A percentile compares a stretch with the other conserved stretches of the same genome.
Evolutionary conservation across 2,888 invertebrate species (phyloP).

Genomic region (Leptinotarsa tumamoca): DNA sequence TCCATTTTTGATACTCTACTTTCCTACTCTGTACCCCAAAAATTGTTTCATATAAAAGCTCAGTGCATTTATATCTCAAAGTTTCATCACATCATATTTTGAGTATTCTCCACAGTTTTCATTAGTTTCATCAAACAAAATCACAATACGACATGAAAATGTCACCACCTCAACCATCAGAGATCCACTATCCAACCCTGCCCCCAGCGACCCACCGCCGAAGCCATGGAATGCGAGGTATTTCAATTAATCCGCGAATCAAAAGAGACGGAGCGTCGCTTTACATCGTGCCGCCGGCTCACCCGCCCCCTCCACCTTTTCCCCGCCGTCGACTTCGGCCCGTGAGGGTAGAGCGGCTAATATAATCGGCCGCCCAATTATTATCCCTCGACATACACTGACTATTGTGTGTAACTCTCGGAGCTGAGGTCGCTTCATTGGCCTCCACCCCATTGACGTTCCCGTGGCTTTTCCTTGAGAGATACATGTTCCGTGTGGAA

Average conservation of each 20-base stretch:
- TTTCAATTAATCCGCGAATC: constrained; percentile 68
- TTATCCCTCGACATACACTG: constrained; percentile 4
- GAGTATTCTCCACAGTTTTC: no score
- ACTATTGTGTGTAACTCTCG: constrained; percentile 8
- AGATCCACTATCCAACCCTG: constrained; percentile 11
- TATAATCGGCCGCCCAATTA: constrained; percentile 25
- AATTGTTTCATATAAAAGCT: no score
- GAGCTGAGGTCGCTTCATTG: constrained; percentile 19
- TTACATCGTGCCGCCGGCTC: constrained; percentile 43
- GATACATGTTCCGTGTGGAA: no score
- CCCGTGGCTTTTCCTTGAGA: neutral
- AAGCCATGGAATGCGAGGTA: constrained; percentile 66
- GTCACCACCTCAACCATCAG: neutral
- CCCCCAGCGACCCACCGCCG: constrained; percentile 49
- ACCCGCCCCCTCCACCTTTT: constrained; percentile 29
- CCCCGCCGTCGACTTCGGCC: constrained; percentile 9
- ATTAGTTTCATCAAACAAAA: neutral
- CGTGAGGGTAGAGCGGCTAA: constrained; percentile 14
- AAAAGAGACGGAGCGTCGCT: constrained; percentile 63
- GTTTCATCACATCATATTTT: no score
- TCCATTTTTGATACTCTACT: no score
- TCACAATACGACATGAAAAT: neutral
- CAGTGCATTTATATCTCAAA: no score
- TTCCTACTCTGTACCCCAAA: no score
- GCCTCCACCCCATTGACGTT: constrained; percentile 1